phyloP scores from a whole-genome alignment of 2,888 invertebrate species.

The Axea sp. region DNA sequence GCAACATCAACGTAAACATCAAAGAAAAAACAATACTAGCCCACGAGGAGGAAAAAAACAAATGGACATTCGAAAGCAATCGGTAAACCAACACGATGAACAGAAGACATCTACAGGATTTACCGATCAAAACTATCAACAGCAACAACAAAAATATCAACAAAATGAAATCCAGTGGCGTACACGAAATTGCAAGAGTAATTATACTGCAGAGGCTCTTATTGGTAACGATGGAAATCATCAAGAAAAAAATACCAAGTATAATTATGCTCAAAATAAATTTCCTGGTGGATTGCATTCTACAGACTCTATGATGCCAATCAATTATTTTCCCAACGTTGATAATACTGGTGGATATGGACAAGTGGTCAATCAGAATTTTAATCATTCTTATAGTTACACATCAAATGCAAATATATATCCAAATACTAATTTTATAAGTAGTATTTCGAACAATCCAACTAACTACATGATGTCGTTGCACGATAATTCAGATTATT shows the following conservation, averaged over 20 bases:
- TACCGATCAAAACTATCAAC: constrained; percentile 66
- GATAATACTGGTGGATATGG: constrained; percentile 75
- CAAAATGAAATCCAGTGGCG: constrained; percentile 76
- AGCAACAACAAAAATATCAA: constrained; percentile 71
- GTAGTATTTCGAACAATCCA: constrained; percentile 76
- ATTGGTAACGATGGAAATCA: constrained; percentile 74
- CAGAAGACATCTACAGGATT: constrained; percentile 65
- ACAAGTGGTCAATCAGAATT: constrained; percentile 77
- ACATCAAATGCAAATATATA: constrained; percentile 77
- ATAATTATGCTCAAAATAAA: constrained; percentile 76
- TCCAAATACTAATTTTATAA: constrained; percentile 76
- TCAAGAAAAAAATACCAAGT: constrained; percentile 75
- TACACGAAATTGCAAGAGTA: constrained; percentile 77
- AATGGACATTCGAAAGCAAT: constrained; percentile 74
- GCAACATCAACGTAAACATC: constrained; percentile 73
- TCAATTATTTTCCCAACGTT: constrained; percentile 76
- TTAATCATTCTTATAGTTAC: constrained; percentile 75
- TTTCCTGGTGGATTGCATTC: constrained; percentile 70
- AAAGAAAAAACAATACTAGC: constrained; percentile 73
- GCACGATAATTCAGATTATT: constrained; percentile 76
- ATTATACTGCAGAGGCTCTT: constrained; percentile 78
- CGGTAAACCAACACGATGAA: constrained; percentile 71
- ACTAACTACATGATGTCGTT: constrained; percentile 77
- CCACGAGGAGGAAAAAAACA: constrained; percentile 75
- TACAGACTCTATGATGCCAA: constrained; percentile 73